A percentile compares a stretch with the other conserved stretches of the same genome.
Evolutionary conservation across 92 coral and sea anemone species (phyloP).

Genomic region (Porites rus): DNA sequence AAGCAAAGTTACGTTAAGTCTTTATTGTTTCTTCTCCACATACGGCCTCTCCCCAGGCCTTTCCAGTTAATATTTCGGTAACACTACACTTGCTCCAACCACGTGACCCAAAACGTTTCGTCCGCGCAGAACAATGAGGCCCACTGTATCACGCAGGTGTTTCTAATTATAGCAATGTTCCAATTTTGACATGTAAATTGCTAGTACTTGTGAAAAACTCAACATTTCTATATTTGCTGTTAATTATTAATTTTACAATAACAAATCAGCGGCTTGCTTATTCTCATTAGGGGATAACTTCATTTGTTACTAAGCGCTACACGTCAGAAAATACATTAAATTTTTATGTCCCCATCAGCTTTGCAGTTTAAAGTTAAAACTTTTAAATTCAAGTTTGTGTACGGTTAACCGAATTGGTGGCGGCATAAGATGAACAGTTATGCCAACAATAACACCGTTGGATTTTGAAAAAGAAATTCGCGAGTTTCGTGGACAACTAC

Average conservation of each 20-base stretch:
- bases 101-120: no score
- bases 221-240: conserved; percentile 1
- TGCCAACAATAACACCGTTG: conserved; percentile 25
- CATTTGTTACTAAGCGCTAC: background rate
- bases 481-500: background rate
- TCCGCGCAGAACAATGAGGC: no score
- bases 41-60: no score
- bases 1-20: no score
- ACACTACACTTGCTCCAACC: no score
- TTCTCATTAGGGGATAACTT: background rate
- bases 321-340: background rate
- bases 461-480: conserved; percentile 23
- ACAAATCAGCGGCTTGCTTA: background rate
- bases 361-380: no score
- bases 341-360: no score
- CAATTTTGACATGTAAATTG: no score
- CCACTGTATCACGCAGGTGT: conserved; percentile 1
- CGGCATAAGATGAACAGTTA: background rate
- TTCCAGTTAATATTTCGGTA: no score
- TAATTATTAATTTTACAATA: background rate
- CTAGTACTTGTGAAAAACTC: background rate
- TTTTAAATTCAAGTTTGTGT: background rate
- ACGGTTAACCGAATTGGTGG: background rate
- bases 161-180: background rate
- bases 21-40: no score